Evolutionary conservation across 2,113 vertebrate genomes (phyloP).

Genomic region (Globicephala melas): DNA sequence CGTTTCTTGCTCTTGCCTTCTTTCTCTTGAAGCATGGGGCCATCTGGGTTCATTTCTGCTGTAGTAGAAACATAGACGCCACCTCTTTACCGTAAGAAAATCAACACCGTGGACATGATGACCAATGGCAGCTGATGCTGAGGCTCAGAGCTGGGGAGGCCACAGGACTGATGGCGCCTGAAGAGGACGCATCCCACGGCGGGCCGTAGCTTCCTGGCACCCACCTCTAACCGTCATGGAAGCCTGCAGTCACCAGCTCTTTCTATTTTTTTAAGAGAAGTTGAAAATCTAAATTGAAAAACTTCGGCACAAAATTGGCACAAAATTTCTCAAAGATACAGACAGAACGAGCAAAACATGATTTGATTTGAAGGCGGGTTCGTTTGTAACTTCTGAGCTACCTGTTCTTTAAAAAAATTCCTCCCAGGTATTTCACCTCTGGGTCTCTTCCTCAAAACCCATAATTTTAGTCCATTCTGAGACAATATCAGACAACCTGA

Average conservation of each 20-base stretch:
- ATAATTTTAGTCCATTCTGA: not conserved
- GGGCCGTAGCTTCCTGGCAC: not conserved
- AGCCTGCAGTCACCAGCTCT: not conserved
- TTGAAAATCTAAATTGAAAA: not conserved
- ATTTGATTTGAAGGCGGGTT: not conserved
- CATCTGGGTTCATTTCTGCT: not conserved
- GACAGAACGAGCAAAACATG: not conserved
- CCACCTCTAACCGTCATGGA: fast-evolving
- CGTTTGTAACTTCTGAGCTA: not conserved
- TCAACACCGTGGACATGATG: not conserved
- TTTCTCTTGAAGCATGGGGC: not conserved
- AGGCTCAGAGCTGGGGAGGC: not conserved
- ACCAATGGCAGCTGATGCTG: not conserved
- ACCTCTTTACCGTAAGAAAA: not conserved
- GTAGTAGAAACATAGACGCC: not conserved
- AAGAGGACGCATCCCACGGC: not conserved
- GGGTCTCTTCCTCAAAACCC: not conserved
- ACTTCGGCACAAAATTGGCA: not conserved
- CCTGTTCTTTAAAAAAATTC: not conserved
- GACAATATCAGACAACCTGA: not conserved
- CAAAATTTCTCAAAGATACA: not conserved
- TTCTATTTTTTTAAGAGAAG: not conserved
- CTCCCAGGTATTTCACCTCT: not conserved
- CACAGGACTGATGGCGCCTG: not conserved
- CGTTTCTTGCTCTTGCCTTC: not conserved